Percentiles rank a stretch among this genome's conserved stretches.
phyloP scores from a whole-genome alignment of 2,888 invertebrate species.

The Drosophila leonis region DNA sequence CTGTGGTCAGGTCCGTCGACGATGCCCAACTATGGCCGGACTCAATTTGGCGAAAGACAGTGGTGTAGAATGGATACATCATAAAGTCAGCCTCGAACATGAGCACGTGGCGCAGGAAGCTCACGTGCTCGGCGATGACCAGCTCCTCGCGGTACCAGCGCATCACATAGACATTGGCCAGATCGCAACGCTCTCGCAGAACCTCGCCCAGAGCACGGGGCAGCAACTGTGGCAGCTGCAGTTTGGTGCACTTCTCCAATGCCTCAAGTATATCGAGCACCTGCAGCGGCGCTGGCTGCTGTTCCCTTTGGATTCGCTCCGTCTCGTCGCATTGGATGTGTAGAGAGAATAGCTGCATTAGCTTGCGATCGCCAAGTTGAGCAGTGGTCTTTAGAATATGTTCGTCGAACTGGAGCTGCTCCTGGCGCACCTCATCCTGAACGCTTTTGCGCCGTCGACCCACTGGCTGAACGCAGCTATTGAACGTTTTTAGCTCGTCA shows the following conservation, averaged over 20 bases:
- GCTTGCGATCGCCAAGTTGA: constrained; percentile 19
- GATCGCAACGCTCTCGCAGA: constrained; percentile 83
- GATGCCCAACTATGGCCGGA: constrained; percentile 85
- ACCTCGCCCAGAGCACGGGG: constrained; percentile 84
- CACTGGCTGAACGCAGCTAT: constrained; percentile 75
- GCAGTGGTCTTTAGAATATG: neutral
- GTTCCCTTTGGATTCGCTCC: neutral
- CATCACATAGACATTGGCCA: constrained; percentile 86
- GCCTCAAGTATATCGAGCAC: constrained; percentile 21
- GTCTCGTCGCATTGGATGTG: constrained; percentile 8
- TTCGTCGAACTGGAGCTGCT: neutral
- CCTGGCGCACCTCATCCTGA: neutral
- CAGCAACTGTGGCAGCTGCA: constrained; percentile 85
- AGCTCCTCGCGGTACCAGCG: constrained; percentile 86
- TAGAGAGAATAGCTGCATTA: constrained; percentile 55
- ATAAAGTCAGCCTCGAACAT: constrained; percentile 87
- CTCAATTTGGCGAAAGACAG: constrained; percentile 86
- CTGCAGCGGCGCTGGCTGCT: neutral
- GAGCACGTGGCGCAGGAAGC: constrained; percentile 86
- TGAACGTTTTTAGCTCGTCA: constrained; percentile 44
- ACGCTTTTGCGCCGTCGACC: neutral
- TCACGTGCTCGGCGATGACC: constrained; percentile 85
- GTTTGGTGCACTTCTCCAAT: constrained; percentile 25
- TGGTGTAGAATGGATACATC: constrained; percentile 86
- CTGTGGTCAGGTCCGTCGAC: constrained; percentile 85